Conservation (phyloP, 2,888 invertebrate genomes). For the Chrysina gloriosa region DNA sequence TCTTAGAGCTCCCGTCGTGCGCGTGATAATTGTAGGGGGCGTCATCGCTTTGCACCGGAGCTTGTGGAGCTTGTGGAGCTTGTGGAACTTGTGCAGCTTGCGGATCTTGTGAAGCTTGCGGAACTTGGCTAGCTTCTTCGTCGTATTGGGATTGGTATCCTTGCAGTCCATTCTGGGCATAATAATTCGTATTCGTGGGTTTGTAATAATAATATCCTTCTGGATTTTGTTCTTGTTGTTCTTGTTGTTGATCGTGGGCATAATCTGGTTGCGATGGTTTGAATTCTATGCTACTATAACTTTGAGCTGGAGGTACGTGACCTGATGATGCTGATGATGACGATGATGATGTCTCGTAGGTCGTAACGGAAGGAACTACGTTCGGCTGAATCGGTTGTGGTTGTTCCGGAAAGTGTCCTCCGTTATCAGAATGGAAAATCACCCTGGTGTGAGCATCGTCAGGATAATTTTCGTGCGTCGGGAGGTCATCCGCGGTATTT, state of each 20-base stretch:
- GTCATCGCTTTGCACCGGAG: not conserved
- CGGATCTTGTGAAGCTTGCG: too few species aligned
- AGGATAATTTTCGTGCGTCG: slow-evolving; percentile 71
- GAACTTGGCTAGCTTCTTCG: slow-evolving; percentile 22
- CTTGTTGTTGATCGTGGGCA: not conserved
- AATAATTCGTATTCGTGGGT: slow-evolving; percentile 1
- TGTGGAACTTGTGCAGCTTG: too few species aligned
- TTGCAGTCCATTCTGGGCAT: not conserved
- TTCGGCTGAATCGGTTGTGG: slow-evolving; percentile 28
- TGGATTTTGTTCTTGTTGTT: slow-evolving; percentile 42
- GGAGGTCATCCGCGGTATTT: slow-evolving; percentile 50
- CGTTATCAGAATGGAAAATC: slow-evolving; percentile 61
- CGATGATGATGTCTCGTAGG: slow-evolving; percentile 34
- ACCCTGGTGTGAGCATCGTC: slow-evolving; percentile 71
- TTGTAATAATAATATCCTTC: slow-evolving; percentile 44
- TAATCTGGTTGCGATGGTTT: slow-evolving; percentile 28
- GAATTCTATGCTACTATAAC: slow-evolving; percentile 27
- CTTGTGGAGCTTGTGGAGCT: too few species aligned
- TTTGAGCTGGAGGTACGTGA: slow-evolving; percentile 22
- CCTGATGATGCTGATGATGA: slow-evolving; percentile 1
- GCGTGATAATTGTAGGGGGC: slow-evolving; percentile 37
- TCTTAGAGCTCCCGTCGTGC: slow-evolving; percentile 9
- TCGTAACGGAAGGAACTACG: slow-evolving; percentile 25
- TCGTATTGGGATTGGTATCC: slow-evolving; percentile 20
- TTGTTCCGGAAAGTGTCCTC: slow-evolving; percentile 42